Conservation (phyloP, 2,797 vertebrate species). For the Labeo calbasu region DNA sequence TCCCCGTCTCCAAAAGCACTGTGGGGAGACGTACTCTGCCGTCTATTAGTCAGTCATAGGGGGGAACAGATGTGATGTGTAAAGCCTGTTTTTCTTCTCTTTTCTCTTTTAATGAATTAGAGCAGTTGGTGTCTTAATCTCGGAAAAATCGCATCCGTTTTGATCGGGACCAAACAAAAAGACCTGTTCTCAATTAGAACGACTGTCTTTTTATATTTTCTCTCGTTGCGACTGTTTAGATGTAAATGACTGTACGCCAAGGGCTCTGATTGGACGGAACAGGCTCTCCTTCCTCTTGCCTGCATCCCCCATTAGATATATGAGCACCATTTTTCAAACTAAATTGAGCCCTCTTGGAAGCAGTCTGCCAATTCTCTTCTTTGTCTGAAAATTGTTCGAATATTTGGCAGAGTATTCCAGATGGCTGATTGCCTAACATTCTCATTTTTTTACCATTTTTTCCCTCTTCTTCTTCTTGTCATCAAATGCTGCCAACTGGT, state of each 20-base stretch:
- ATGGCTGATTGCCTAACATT: slow-evolving; percentile 69
- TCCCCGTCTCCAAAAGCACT: slow-evolving; percentile 47
- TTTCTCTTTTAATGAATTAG: slow-evolving; percentile 51
- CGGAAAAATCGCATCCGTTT: slow-evolving; percentile 48
- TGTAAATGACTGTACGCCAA: slow-evolving; percentile 47
- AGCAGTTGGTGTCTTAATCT: slow-evolving; percentile 60
- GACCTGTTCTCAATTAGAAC: slow-evolving; percentile 59
- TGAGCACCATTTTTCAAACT: slow-evolving; percentile 66
- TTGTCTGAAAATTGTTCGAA: slow-evolving; percentile 64
- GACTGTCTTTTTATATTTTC: slow-evolving; percentile 44
- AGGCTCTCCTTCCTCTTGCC: slow-evolving; percentile 51
- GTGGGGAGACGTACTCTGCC: slow-evolving; percentile 44
- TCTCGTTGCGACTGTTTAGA: slow-evolving; percentile 39
- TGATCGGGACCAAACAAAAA: slow-evolving; percentile 51
- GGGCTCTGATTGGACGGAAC: slow-evolving; percentile 56
- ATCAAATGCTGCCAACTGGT: slow-evolving; percentile 63
- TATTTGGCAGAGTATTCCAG: slow-evolving; percentile 65
- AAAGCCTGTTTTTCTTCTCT: slow-evolving; percentile 52
- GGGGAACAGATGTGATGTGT: slow-evolving; percentile 55
- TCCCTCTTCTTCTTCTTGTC: slow-evolving; percentile 47
- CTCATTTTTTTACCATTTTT: slow-evolving; percentile 58
- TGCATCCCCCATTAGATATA: slow-evolving; percentile 58
- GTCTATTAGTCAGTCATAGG: slow-evolving; percentile 52
- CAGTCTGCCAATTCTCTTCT: slow-evolving; percentile 62
- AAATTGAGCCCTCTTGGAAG: slow-evolving; percentile 68